Percentiles rank a stretch among this genome's conserved stretches.
Evolutionary conservation across 2,797 vertebrate genomes (phyloP).

Genomic region (Taeniopygia guttata): DNA sequence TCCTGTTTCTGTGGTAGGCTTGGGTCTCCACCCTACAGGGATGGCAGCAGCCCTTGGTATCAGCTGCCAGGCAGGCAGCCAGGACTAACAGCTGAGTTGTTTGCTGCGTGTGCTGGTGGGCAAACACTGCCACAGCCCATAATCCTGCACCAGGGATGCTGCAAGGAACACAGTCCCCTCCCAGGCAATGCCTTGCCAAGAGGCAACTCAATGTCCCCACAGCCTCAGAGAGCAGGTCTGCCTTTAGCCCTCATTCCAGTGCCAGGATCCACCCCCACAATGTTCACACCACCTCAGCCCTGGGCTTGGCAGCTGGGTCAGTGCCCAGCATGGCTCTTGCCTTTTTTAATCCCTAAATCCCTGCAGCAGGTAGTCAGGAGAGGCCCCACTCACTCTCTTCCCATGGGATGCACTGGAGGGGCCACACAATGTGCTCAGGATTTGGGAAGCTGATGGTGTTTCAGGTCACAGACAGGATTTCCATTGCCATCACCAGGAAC

Average conservation of each 20-base stretch:
- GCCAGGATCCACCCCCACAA: fast-evolving
- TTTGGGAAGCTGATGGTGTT: background rate
- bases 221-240: background rate
- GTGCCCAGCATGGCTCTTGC: background rate
- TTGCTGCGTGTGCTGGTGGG: fast-evolving
- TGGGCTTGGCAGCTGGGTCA: fast-evolving
- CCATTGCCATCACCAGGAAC: background rate
- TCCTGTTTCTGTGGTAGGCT: background rate
- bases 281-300: background rate
- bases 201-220: background rate
- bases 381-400: fast-evolving
- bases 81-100: background rate
- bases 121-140: background rate
- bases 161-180: background rate
- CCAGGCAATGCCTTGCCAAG: background rate
- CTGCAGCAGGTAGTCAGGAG: background rate
- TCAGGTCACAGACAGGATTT: background rate
- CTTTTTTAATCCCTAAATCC: background rate
- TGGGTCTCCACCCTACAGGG: fast-evolving
- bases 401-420: background rate
- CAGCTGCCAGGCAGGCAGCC: background rate
- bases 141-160: background rate
- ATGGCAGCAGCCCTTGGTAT: background rate
- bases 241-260: background rate
- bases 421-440: background rate